A percentile compares a stretch with the other conserved stretches of the same genome.
phyloP scores from a whole-genome alignment of 2,113 vertebrate genomes.

The Lophius piscatorius region DNA sequence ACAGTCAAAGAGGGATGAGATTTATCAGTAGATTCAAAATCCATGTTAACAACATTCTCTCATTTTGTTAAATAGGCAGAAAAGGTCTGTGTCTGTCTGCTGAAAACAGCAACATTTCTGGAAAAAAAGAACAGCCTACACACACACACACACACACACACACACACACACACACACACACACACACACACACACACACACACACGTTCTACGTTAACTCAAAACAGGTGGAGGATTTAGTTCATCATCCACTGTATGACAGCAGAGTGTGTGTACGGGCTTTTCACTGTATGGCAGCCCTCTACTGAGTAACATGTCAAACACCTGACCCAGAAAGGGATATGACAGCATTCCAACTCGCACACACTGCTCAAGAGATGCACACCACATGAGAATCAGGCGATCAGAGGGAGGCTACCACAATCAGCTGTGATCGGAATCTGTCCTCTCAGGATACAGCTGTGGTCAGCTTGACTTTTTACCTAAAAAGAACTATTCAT shows the following conservation, averaged over 20 bases:
- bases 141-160: conserved; percentile 39
- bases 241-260: conserved; percentile 56
- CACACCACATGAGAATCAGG: conserved; percentile 30
- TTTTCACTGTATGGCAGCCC: conserved; percentile 13
- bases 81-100: conserved; percentile 23
- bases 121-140: conserved; percentile 60
- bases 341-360: conserved; percentile 61
- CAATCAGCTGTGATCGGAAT: conserved; percentile 17
- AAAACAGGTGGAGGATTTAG: conserved; percentile 66
- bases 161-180: conserved; percentile 57
- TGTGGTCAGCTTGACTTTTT: conserved; percentile 13
- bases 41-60: conserved; percentile 22
- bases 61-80: conserved; percentile 39
- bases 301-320: conserved; percentile 51
- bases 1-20: conserved; percentile 24
- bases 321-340: conserved; percentile 43
- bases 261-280: conserved; percentile 23
- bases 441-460: background rate
- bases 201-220: conserved; percentile 60
- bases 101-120: conserved; percentile 36
- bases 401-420: conserved; percentile 24
- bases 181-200: conserved; percentile 35
- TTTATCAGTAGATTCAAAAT: conserved; percentile 39
- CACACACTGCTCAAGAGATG: conserved; percentile 47
- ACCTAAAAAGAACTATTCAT: conserved; percentile 4